Evolutionary conservation across 2,113 vertebrate species (phyloP), one percentile per base, ranked within the genome.

Genomic region (Eidolon helvum): DNA sequence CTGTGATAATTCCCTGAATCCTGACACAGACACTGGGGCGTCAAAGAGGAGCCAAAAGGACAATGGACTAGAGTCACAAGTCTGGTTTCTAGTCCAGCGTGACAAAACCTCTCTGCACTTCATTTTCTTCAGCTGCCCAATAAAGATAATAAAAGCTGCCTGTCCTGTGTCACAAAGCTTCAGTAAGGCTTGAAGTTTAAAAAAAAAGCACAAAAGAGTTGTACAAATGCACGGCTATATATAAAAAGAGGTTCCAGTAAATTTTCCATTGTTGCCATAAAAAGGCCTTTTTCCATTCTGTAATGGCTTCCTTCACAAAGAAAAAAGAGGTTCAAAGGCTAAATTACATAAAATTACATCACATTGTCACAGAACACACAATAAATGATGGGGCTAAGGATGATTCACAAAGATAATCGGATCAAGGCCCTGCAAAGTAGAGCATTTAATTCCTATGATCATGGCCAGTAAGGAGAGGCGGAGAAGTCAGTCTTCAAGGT

Each of bases 251-350:
- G 50, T 93, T 75, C 65, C 16, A 82, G 45, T 88, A 94, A 87
- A 30, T 85, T 91, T 89, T 82, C 87, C 61, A 89, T 50, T 69
- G 45, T 85, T 43, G 21, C 59, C 59, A 89, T 28, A 43, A 95
- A 96, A 93, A 89, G 65, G 30, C 50, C 80, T 65, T 93, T 90
- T 87, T 87, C 77, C 5, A 61, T 26, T 93, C 63, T 69, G 66
- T 77, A 96, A 89, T 94, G 95, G 40, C 68, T 97, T 95, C 83
- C 91, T 77, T 94, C 88, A 61, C 61, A 87, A 94, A 83, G 72
- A 89, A 91, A 88, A 95, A 96, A 90, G 72, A 96, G 40, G 74
- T 94, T 91, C 59, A 94, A 96, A 96, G 83, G 90, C 72, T 89
- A 77, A 97, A 94, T 96, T 91, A 93, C 65, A 93, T 77, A 77